Evolutionary conservation across 1,140 invertebrate genomes (phyloP).

Genomic region (Stenopsyche tienmushanensis): DNA sequence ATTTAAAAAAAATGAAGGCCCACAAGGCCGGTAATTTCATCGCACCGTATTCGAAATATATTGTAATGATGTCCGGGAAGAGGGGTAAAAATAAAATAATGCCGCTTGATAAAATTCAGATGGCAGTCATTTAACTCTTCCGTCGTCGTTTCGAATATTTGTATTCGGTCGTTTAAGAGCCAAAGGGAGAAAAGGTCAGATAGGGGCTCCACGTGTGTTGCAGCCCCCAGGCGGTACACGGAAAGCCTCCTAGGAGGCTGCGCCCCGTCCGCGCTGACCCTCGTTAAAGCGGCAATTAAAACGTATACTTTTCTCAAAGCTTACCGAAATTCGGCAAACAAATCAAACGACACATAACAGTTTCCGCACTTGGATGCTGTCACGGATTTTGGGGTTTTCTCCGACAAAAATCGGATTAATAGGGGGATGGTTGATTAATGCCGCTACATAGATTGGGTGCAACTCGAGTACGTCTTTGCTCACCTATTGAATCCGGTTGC

Average conservation of each 20-base stretch:
- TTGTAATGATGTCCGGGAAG: too few relatives aligned
- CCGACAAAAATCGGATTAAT: too few relatives aligned
- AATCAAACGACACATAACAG: neutral
- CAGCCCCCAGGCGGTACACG: constrained; percentile 34
- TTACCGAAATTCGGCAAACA: neutral
- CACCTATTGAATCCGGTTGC: constrained; percentile 1
- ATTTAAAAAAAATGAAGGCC: neutral
- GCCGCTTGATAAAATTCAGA: neutral
- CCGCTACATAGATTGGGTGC: too few relatives aligned
- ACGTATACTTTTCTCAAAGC: constrained; percentile 16
- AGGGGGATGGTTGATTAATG: too few relatives aligned
- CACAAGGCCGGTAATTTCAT: neutral
- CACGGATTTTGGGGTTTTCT: neutral
- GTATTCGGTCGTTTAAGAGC: neutral
- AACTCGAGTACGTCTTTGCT: too few relatives aligned
- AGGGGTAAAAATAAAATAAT: constrained; percentile 1
- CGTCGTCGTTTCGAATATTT: constrained; percentile 7
- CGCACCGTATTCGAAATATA: neutral
- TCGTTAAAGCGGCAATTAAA: constrained; percentile 30
- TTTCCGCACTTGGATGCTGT: neutral
- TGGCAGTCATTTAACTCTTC: neutral
- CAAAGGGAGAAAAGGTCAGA: neutral
- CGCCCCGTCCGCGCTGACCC: constrained; percentile 16
- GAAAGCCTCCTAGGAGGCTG: constrained; percentile 31
- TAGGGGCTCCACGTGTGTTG: neutral